phyloP scores from a whole-genome alignment of 2,113 vertebrate genomes.

The Aythya baeri region DNA sequence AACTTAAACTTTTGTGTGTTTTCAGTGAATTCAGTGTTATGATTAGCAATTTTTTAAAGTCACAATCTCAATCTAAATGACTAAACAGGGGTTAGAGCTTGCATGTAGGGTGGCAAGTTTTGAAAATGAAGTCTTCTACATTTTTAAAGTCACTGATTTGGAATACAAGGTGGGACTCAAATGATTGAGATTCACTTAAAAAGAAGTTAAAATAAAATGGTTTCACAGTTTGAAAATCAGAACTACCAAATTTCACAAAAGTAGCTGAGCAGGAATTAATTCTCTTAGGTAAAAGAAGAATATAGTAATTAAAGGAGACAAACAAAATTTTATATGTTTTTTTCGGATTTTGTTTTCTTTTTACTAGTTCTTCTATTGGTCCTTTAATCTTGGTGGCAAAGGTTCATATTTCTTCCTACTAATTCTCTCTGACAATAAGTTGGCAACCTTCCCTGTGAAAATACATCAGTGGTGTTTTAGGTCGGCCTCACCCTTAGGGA shows the following conservation, averaged over 20 bases:
- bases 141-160: background rate
- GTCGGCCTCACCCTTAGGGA: slow-evolving; percentile 7
- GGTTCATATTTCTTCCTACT: slow-evolving; percentile 3
- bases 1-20: background rate
- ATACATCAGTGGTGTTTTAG: slow-evolving; percentile 11
- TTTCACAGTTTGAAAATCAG: background rate
- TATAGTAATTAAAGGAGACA: background rate
- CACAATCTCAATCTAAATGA: background rate
- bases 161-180: background rate
- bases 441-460: slow-evolving; percentile 21
- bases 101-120: background rate
- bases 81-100: background rate
- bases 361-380: background rate
- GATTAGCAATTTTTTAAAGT: background rate
- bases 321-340: background rate
- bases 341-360: background rate
- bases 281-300: background rate
- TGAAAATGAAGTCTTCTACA: background rate
- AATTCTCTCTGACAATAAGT: slow-evolving; percentile 47
- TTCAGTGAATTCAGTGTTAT: background rate
- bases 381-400: background rate
- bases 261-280: background rate
- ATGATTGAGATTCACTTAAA: background rate
- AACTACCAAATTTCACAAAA: background rate
- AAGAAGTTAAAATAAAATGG: background rate